Evolutionary conservation across 2,888 invertebrate species (phyloP).

Genomic region (Heliconius ethilla): DNA sequence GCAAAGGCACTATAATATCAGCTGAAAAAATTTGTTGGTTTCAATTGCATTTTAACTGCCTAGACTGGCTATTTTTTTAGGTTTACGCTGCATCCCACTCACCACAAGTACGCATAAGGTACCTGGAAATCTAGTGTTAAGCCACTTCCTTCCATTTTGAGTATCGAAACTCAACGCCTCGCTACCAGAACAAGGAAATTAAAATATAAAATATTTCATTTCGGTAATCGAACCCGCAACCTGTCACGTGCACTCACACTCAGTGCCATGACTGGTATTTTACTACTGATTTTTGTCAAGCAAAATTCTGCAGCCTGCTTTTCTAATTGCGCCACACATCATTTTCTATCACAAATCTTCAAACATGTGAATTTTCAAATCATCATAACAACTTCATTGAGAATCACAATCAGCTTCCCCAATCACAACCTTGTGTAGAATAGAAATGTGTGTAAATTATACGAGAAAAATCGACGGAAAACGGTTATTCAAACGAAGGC

Average conservation of each 20-base stretch:
- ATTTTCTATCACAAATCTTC: too few relatives aligned
- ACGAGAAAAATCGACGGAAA: conserved; percentile 78
- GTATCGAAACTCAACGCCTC: background rate
- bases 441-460: conserved; percentile 66
- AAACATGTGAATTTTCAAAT: background rate
- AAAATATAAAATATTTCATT: background rate
- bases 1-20: too few relatives aligned
- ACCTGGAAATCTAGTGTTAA: background rate
- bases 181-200: background rate
- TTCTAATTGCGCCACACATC: too few relatives aligned
- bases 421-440: conserved; percentile 68
- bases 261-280: too few relatives aligned
- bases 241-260: too few relatives aligned
- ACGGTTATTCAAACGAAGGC: conserved; percentile 73
- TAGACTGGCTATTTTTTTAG: too few relatives aligned
- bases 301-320: too few relatives aligned
- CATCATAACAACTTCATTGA: background rate
- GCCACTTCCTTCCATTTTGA: background rate
- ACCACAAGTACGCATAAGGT: too few relatives aligned
- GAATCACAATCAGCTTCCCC: conserved; percentile 48
- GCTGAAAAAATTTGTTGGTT: too few relatives aligned
- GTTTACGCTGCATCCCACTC: too few relatives aligned
- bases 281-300: too few relatives aligned
- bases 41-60: too few relatives aligned
- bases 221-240: background rate